A percentile compares a stretch with the other conserved stretches of the same genome.
Conservation (phyloP, 2,888 invertebrate species). For the Rugalucina vietnamica region DNA sequence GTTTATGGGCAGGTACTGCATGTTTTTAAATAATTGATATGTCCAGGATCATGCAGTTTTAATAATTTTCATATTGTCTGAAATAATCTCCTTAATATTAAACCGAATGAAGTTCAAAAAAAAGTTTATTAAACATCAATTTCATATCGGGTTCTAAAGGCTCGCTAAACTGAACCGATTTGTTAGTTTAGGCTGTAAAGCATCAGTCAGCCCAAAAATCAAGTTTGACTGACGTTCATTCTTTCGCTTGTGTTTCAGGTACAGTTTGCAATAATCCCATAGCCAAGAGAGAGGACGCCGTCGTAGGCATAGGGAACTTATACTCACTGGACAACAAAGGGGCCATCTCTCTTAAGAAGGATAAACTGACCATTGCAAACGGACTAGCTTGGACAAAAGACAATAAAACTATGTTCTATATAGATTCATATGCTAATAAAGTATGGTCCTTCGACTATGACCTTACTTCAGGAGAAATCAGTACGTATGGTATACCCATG, state of each 20-base stretch:
- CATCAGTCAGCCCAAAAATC: too few relatives aligned
- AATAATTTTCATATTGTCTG: too few relatives aligned
- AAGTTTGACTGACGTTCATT: too few relatives aligned
- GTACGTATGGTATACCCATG: too few relatives aligned
- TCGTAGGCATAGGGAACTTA: background rate
- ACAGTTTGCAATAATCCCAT: background rate
- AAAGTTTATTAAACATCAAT: too few relatives aligned
- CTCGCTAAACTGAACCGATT: too few relatives aligned
- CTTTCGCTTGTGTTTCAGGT: background rate
- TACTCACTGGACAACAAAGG: slow-evolving; percentile 68
- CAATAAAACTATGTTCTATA: slow-evolving; percentile 90
- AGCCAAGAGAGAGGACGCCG: background rate
- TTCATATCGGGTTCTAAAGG: too few relatives aligned
- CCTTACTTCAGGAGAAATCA: slow-evolving; percentile 86
- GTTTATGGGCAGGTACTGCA: background rate
- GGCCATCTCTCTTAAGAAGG: slow-evolving; percentile 46
- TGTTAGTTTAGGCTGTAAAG: too few relatives aligned
- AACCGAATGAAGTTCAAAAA: too few relatives aligned
- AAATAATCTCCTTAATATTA: too few relatives aligned
- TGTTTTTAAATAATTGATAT: background rate
- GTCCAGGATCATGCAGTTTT: too few relatives aligned
- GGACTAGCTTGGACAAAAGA: slow-evolving; percentile 91
- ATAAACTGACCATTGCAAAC: slow-evolving; percentile 87
- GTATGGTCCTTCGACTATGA: slow-evolving; percentile 90
- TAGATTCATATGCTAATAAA: slow-evolving; percentile 89